These are phyloP conservation scores for Phrynocephalus guinanensis DNA, from an alignment of 2,797 vertebrate species.

Conservation along the genomic window DNA sequence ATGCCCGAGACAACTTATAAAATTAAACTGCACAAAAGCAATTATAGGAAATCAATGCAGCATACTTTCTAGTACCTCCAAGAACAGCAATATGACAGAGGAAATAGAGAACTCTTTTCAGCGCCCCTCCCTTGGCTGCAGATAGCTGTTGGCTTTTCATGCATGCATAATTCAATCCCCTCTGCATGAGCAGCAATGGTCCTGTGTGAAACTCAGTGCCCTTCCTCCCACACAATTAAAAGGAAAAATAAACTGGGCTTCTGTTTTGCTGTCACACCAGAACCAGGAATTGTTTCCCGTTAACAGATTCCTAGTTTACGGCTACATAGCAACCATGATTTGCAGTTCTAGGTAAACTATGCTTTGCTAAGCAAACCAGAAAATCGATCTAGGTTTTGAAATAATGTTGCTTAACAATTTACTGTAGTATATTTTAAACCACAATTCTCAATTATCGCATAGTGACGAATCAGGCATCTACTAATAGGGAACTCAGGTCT, in stretches of 20 bases:
- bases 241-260: background rate
- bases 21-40: constrained; percentile 13
- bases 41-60: constrained; percentile 11
- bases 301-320: background rate
- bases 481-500: no score
- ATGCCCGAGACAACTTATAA: background rate
- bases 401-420: no score
- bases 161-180: background rate
- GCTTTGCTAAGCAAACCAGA: background rate
- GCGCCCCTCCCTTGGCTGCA: background rate
- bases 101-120: background rate
- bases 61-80: background rate
- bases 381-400: background rate
- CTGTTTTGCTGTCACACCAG: no score
- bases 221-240: background rate
- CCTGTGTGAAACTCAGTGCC: background rate
- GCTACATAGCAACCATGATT: background rate
- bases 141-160: background rate
- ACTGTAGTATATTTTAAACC: background rate
- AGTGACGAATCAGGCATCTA: no score
- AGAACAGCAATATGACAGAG: background rate
- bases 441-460: background rate
- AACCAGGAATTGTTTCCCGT: no score
- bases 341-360: background rate
- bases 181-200: background rate